Evolutionary conservation across 2,797 vertebrate genomes (phyloP), one percentile per base, ranked within the genome.

Genomic region (Catharus ustulatus): DNA sequence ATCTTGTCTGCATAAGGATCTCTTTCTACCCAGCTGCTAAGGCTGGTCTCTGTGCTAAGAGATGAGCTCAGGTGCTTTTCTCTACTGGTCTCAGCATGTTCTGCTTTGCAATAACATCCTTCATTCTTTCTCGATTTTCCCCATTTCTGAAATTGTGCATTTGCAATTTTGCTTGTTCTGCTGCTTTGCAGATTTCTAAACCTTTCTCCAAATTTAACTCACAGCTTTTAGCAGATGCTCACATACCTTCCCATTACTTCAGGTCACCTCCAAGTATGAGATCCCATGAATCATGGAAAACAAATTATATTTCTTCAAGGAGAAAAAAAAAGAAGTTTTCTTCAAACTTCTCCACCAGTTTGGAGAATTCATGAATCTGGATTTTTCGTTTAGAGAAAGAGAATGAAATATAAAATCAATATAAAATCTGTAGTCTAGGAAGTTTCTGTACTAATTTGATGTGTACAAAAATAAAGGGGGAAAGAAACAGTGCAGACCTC

Each of bases 161-260:
- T 92, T 90, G 46, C 29, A 64, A 5, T 87, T 95, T 81, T 82
- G 7, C 21, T 73, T 89, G 21, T 87, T 89, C 69, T 94, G 49
- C 61, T 86, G 19, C 30, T 89, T 93, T 96, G 34, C 68, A 95
- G 75, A 79, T 85, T 90, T 79, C 20, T 64, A 58, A 4, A 2
- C 2, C 1, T 91, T 93, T 83, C 89, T 81, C 67, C 36, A 91
- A 80, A 83, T 83, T 81, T 85, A 94, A 54, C 40, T 78, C 72
- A 52, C n/a, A 54, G 15, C n/a, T 84, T 93, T 87, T 74, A 82
- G 57, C 81, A 94, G 57, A 69, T 83, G 59, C 5, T 91, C 30
- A 36, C 13, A 19, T 66, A 68, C 34, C 61, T 90, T 90, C 21
- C 26, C 3, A 4, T 73, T 67, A 54, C 69, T 93, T 90, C 42